phyloP scores from a whole-genome alignment of 53 echinoderm and acorn worm genomes.

The Holothuria leucospilota region DNA sequence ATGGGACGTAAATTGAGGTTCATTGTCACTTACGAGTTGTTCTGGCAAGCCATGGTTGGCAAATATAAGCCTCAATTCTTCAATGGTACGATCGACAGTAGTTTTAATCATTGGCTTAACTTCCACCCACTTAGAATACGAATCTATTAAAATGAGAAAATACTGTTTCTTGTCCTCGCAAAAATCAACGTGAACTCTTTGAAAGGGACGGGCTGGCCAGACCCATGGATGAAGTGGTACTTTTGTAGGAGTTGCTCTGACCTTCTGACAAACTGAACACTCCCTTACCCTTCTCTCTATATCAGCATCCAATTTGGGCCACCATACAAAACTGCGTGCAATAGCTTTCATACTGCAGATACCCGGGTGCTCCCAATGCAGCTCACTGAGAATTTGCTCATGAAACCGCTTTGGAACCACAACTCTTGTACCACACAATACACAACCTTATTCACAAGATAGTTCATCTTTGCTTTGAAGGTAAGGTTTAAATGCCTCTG shows the following conservation, averaged over 20 bases:
- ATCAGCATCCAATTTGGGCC: slow-evolving; percentile 57
- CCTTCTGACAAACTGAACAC: slow-evolving; percentile 52
- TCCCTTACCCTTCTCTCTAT: slow-evolving; percentile 51
- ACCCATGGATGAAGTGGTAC: too few species aligned
- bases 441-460: slow-evolving; percentile 43
- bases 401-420: slow-evolving; percentile 43
- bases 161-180: slow-evolving; percentile 44
- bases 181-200: too few species aligned
- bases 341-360: slow-evolving; percentile 57
- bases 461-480: slow-evolving; percentile 15
- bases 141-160: slow-evolving; percentile 63
- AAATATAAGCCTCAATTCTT: slow-evolving; percentile 67
- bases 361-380: slow-evolving; percentile 57
- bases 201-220: too few species aligned
- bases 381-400: slow-evolving; percentile 35
- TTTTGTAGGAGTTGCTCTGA: slow-evolving; percentile 47
- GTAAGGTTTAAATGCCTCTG: slow-evolving; percentile 6
- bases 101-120: slow-evolving; percentile 69
- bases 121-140: slow-evolving; percentile 74
- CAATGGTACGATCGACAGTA: slow-evolving; percentile 63
- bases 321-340: slow-evolving; percentile 56
- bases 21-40: slow-evolving; percentile 70
- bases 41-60: slow-evolving; percentile 65
- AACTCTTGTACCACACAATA: slow-evolving; percentile 63
- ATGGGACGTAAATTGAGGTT: slow-evolving; percentile 62